Evolutionary conservation across 2,113 vertebrate species (phyloP), one percentile per base, ranked within the genome.

Genomic region (Nothoprocta pentlandii): DNA sequence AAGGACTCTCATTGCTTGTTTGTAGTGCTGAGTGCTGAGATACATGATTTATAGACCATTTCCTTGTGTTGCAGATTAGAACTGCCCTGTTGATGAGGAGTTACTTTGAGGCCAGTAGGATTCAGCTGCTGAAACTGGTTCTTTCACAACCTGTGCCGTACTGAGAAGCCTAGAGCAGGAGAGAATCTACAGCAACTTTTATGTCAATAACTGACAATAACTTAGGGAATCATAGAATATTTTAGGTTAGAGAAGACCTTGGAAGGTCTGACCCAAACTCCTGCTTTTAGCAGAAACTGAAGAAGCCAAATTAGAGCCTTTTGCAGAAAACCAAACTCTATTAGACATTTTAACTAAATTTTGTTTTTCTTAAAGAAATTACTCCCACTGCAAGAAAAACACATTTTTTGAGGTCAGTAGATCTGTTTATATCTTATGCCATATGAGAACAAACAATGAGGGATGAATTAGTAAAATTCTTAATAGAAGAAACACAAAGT

Each of bases 381-480:
- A 47, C 32, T 80, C 70, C 80, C 47, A 91, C 73, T 91, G 54
- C 36, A 90, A 88, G 90, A 83, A 92, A 93, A 92, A 86, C 86
- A 94, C 85, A 91, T 95, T 92, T 70, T 96, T 83, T 94, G 91
- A 96, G 87, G 93, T 91, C 85, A 92, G 76, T 83, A 87, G 69
- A 93, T 91, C 85, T 47, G 61, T 97, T 97, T 96, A 85, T 87
- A 53, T 90, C 76, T 94, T 94, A 92, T 88, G 67, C 92, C 90
- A 82, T 79, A 77, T 62, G 51, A 97, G 90, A 93, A 49, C n/a
- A 94, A 92, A 97, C 94, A 97, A 96, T 91, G 61, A 90, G 64
- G 41, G 74, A 90, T 34, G 85, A 91, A 92, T 96, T 93, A 94
- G 87, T 74, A 94, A 93, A 95, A 95, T 93, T 92, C 74, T 85